Base-by-base conservation (phyloP, 2,888 invertebrate species). In the Pemphredon lugubris region DNA sequence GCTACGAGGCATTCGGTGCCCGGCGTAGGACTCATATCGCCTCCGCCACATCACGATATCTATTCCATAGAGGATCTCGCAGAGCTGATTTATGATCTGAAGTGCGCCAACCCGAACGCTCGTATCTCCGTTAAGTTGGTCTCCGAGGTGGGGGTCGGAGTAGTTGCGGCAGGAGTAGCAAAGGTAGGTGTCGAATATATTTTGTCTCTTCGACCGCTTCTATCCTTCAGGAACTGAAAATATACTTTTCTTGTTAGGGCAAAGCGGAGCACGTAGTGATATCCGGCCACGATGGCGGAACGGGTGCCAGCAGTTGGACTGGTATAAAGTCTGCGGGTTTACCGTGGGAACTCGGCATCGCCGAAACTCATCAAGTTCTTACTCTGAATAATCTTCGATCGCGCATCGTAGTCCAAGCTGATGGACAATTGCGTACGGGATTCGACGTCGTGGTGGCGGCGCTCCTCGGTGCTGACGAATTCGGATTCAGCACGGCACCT, bases 1-100 rank as follows among this genome's bases (percentile, higher is more conserved):
- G 93, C 93, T 84, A 98, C 98, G 0, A 94, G 99, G 58, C 97
- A 98, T 88, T 98, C 98, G 0, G 97, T 99, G 1, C 93, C 99
- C 0, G 98, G 98, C 2, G 99, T 99, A 7, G 99, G 99, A 4
- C 92, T 99, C 6, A 99, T 99, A 89, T 98, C 98, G 0, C 99
- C 99, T 4, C 99, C 99, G 7, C 99, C 99, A 1, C 99, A 99
- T 91, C 99, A 99, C 91, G 99, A 99, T 87, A 99, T 99, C 90
- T 99, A 99, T 91, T 98, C 98, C 51, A 99, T 99, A 88, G 99
- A 99, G 91, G 99, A 99, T 92, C 91, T 99, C 84, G 98, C 99
- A 0, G 98, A 99, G 90, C 92, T 99, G 59, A 99, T 99, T 87
- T 99, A 99, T 88, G 99, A 99, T 91, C 91, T 99, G 77, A 99